Evolutionary conservation across 2,888 invertebrate species (phyloP).

Genomic region (Epinotia ramella): DNA sequence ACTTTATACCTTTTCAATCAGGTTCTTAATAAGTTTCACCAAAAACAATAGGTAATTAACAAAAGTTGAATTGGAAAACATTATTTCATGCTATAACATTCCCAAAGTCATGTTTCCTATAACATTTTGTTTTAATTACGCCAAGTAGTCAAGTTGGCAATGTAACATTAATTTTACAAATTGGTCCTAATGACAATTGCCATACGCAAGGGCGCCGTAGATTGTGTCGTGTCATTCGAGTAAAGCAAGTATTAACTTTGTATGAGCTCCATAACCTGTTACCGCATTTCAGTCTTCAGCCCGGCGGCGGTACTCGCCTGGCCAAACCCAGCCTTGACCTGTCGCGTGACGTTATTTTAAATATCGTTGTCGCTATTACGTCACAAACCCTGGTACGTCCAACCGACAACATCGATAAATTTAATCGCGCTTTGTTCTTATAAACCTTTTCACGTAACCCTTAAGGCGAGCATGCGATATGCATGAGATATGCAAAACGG

Average conservation of each 20-base stretch:
- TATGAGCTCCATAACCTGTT: neutral
- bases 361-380: conserved; percentile 57
- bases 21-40: neutral
- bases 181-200: conserved; percentile 73
- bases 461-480: no score
- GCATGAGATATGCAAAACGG: no score
- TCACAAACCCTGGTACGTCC: conserved; percentile 4
- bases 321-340: conserved; percentile 66
- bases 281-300: neutral
- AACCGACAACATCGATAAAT: conserved; percentile 29
- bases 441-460: neutral
- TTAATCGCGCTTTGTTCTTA: conserved; percentile 12
- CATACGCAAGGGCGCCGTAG: conserved; percentile 58
- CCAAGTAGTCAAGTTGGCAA: conserved; percentile 51
- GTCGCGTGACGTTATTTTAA: conserved; percentile 69
- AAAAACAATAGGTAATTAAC: neutral
- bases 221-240: conserved; percentile 19
- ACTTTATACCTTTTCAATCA: no score
- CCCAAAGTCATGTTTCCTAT: conserved; percentile 3
- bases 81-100: neutral
- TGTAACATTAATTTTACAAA: conserved; percentile 71
- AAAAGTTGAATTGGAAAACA: no score
- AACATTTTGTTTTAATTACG: conserved; percentile 39
- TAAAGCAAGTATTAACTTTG: neutral
- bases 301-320: neutral